Base-by-base conservation (phyloP, 2,888 invertebrate genomes). In the Eupithecia tripunctaria region DNA sequence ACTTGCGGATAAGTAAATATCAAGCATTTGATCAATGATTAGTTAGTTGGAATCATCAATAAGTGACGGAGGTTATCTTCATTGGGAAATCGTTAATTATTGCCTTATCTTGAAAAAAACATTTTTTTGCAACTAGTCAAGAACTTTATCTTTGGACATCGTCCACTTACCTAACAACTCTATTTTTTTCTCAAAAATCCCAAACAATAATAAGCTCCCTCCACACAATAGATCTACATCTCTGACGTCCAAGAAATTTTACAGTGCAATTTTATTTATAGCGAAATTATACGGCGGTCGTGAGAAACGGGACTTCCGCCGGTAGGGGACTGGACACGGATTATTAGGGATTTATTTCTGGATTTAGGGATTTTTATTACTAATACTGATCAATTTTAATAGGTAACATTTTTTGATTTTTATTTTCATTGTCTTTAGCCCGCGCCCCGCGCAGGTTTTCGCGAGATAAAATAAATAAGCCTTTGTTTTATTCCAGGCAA, bases 231-330 rank as follows among this genome's bases (percentile, higher is more conserved):
- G 81, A 78, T 79, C 80, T 80, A 80, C 82, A 77, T 76, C 70
- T 72, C 72, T 80, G 83, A 80, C 84, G 90, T 89, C 89, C 87
- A 86, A 89, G 89, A 86, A 88, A 89, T 90, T 93, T 91, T 91
- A 89, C 90, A 91, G 86, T 86, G 86, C 87, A 90, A 90, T 92
- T 91, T 92, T 93, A 92, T 94, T 93, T 93, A 93, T 93, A 88
- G 91, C 86, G 41, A 85, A 90, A 92, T 93, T 94, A 93, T 92
- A 90, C 93, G 86, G 86, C 76, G 81, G 83, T 85, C 92, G 91
- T 92, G 93, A 91, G 93, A 92, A 91, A 83, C 79, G 78, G 77
- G 56, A 76, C 80, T 82, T 82, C 81, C 82, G 82, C 75, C 59
- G 63, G 72, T 82, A 83, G 80, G 77, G 56, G 56, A 56, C 77